phyloP scores from a whole-genome alignment of 2,113 vertebrate species.

The Morone chrysops region DNA sequence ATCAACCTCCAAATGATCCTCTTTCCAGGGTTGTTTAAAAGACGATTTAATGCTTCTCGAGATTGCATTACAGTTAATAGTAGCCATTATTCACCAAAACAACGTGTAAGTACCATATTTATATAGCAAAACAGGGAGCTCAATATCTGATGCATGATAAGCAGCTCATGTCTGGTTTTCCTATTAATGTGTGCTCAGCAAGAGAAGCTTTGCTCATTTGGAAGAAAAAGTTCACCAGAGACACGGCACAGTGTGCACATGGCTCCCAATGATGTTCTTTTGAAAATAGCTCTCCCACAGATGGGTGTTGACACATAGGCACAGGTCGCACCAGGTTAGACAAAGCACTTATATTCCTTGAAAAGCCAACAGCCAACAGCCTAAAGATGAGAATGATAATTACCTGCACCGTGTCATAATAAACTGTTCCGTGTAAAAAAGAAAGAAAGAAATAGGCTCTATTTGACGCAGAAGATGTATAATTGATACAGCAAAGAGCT shows the following conservation, averaged over 20 bases:
- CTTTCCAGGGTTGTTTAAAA: slow-evolving; percentile 25
- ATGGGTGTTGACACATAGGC: not conserved
- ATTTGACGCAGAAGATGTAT: slow-evolving; percentile 16
- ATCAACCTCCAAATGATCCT: not conserved
- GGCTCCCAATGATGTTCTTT: not conserved
- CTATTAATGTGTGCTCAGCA: not conserved
- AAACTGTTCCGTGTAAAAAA: not conserved
- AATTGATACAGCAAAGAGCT: slow-evolving; percentile 23
- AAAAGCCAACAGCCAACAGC: not conserved
- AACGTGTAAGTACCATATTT: slow-evolving; percentile 1
- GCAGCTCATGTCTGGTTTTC: not conserved
- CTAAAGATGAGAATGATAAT: slow-evolving; percentile 32
- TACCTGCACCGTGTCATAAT: slow-evolving; percentile 11
- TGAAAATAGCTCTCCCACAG: slow-evolving; percentile 20
- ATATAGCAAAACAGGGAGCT: not conserved
- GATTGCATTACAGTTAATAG: slow-evolving; percentile 21
- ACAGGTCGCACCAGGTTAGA: not conserved
- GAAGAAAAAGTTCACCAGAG: slow-evolving; percentile 16
- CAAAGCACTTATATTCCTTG: slow-evolving; percentile 6
- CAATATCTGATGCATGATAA: not conserved
- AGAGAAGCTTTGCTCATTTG: not conserved
- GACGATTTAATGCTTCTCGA: slow-evolving; percentile 4
- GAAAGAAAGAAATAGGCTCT: not conserved
- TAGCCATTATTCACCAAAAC: slow-evolving; percentile 23
- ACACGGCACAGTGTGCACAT: not conserved